Evolutionary conservation across 1,140 invertebrate species (phyloP), one percentile per base, ranked within the genome.

Genomic region (Stenopsyche tienmushanensis): DNA sequence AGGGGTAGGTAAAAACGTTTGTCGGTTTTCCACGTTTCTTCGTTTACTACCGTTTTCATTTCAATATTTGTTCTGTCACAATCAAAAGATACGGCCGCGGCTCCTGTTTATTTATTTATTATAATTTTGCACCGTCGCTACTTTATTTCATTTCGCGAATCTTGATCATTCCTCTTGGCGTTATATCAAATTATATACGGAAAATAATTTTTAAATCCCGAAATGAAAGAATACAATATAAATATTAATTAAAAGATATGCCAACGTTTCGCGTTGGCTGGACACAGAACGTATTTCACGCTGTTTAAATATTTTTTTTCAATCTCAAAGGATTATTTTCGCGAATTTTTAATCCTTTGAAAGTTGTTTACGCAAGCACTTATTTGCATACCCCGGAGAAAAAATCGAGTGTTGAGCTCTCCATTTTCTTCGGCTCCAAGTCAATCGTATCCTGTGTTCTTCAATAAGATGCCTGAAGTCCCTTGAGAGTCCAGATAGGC

Each of bases 51-150:
- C 29, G 49, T 18, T 53, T 34, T 53, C 49, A 44, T 57, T 64
- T 64, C 52, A 62, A 66, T 66, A 66, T 62, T 62, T 66, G 21
- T 18, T 21, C 17, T 34, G 57, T 49, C 50, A 55, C 52, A 66
- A 66, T 66, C 60, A 62, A 62, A 57, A 66, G 55, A 66, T 66
- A 24, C 34, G 29, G 63, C 39, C 15, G 47, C 24, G 24, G 23
- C 25, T 20, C 21, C 20, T 18, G 52, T 26, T 15, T 26, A 34
- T 55, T 34, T 34, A 13, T 34, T 34, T 34, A 13, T 13, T 34
- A 7, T 34, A 34, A 34, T 34, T 34, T 34, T 5, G 29, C 13
- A 5, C 5, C 13, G 29, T 7, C 29, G 29, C 13, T 5, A 34
- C 29, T 34, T 13, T 34, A 13, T 34, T 13, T 34, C n/a, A n/a